Conservation (phyloP, 1,140 invertebrate species). For the Zophobas atratus region DNA sequence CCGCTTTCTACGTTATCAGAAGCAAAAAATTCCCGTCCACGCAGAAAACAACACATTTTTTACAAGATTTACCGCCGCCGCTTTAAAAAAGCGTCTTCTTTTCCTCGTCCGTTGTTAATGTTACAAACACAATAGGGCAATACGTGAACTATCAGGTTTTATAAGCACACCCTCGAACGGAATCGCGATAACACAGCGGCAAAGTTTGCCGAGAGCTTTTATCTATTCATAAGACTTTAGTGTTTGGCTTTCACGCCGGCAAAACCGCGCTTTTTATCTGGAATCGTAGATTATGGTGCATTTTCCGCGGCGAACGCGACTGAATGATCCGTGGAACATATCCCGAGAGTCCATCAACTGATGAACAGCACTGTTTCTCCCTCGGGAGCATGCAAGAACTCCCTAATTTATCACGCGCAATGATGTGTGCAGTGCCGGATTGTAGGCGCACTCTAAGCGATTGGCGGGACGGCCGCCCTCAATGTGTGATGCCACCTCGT, state of each 20-base stretch:
- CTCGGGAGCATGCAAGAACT: constrained; percentile 22
- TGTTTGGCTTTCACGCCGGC: constrained; percentile 26
- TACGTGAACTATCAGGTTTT: constrained; percentile 40
- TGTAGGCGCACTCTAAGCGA: constrained; percentile 34
- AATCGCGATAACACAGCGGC: constrained; percentile 21
- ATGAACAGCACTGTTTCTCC: constrained; percentile 36
- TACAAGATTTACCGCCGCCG: constrained; percentile 8
- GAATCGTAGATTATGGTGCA: constrained; percentile 25
- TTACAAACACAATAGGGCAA: constrained; percentile 33
- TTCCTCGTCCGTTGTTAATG: constrained; percentile 22
- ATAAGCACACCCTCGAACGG: constrained; percentile 26
- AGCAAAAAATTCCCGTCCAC: neutral
- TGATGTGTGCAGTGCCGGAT: constrained; percentile 39
- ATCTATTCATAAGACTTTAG: constrained; percentile 42
- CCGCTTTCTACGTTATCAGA: too few relatives aligned
- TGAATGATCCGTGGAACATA: constrained; percentile 41
- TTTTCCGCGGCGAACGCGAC: constrained; percentile 21
- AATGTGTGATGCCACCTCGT: constrained; percentile 3
- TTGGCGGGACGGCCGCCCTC: constrained; percentile 14
- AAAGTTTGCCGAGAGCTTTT: constrained; percentile 37
- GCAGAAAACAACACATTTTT: constrained; percentile 22
- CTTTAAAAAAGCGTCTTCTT: constrained; percentile 1
- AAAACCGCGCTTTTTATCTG: constrained; percentile 29
- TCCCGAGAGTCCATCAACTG: constrained; percentile 44
- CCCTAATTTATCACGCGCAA: constrained; percentile 46